phyloP scores from a whole-genome alignment of 2,113 vertebrate genomes.

The Panthera uncia region DNA sequence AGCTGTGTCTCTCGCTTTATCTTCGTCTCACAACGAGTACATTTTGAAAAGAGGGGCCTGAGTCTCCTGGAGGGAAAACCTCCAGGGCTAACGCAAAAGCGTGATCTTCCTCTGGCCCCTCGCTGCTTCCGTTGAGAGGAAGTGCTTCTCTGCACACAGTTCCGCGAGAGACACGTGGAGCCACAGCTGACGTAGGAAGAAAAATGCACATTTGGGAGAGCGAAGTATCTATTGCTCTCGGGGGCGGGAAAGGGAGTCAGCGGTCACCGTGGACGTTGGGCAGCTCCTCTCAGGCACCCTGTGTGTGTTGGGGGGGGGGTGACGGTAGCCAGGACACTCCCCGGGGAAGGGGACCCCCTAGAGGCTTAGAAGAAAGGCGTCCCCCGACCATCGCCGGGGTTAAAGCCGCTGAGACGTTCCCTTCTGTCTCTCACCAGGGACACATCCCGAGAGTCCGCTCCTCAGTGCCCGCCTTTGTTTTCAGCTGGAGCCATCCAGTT shows the following conservation, averaged over 20 bases:
- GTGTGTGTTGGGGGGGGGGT: rapidly evolving
- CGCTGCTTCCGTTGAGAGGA: rapidly evolving
- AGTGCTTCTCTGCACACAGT: background rate
- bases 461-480: background rate
- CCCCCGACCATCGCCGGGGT: too few relatives aligned
- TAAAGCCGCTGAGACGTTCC: background rate
- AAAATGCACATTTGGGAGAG: rapidly evolving
- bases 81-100: background rate
- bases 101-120: too few relatives aligned
- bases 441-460: background rate
- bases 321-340: rapidly evolving
- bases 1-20: background rate
- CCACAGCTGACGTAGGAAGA: background rate
- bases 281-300: rapidly evolving
- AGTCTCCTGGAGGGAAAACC: background rate
- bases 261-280: rapidly evolving
- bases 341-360: too few relatives aligned
- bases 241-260: too few relatives aligned
- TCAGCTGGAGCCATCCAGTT: background rate
- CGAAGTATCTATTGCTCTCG: rapidly evolving
- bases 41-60: background rate
- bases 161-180: rapidly evolving
- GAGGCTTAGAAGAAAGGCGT: rapidly evolving
- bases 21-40: rapidly evolving
- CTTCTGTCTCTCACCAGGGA: too few relatives aligned